phyloP scores from a whole-genome alignment of 2,797 vertebrate species.

The Sitta carolinensis region DNA sequence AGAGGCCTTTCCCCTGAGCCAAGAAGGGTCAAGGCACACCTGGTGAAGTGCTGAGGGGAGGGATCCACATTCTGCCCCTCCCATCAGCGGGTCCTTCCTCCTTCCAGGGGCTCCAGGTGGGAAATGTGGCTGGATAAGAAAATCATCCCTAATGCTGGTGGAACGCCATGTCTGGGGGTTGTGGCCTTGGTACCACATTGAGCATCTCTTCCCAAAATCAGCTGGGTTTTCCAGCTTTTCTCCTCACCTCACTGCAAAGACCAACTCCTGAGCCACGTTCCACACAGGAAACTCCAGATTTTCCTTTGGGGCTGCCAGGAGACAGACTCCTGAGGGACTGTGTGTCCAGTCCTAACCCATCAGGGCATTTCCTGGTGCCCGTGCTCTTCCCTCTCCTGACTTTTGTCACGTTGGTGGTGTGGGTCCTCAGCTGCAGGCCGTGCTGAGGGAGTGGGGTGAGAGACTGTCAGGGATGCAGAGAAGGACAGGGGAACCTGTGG shows the following conservation, averaged over 20 bases:
- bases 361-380: rapidly evolving
- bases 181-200: too few species aligned
- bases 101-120: not conserved
- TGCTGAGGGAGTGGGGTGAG: not conserved
- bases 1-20: not conserved
- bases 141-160: rapidly evolving
- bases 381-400: not conserved
- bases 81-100: too few species aligned
- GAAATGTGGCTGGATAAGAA: not conserved
- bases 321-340: not conserved
- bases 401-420: rapidly evolving
- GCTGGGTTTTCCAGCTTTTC: not conserved
- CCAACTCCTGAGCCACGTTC: not conserved
- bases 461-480: not conserved
- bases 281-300: not conserved
- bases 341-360: not conserved
- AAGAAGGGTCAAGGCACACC: not conserved
- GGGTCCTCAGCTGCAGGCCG: not conserved
- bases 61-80: not conserved
- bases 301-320: not conserved
- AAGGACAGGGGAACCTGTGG: not conserved
- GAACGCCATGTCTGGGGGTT: rapidly evolving
- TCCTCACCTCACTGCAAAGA: not conserved
- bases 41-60: not conserved
- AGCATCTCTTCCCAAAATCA: not conserved